Conservation (phyloP, 2,888 invertebrate genomes). For the Spicauda simplicius region DNA sequence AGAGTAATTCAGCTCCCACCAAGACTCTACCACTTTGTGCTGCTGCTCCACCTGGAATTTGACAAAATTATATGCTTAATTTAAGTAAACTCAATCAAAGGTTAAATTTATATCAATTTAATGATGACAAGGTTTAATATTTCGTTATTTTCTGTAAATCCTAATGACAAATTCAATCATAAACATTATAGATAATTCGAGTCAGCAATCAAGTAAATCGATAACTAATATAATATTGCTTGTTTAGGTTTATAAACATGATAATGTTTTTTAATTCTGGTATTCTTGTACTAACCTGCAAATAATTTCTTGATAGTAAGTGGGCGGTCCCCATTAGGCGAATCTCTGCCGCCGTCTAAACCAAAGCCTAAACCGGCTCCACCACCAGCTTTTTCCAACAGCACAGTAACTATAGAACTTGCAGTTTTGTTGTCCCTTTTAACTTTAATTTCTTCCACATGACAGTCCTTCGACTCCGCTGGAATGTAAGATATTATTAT, state of each 20-base stretch:
- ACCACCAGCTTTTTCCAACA: slow-evolving; percentile 84
- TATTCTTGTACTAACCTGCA: slow-evolving; percentile 89
- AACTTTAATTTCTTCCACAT: slow-evolving; percentile 47
- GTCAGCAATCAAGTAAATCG: too few species aligned
- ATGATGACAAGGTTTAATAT: too few species aligned
- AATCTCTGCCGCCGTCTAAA: slow-evolving; percentile 96
- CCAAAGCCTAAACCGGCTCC: slow-evolving; percentile 97
- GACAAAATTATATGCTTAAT: neutral
- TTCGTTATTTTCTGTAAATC: too few species aligned
- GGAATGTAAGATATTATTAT: slow-evolving; percentile 22
- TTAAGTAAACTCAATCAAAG: neutral
- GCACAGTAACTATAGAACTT: slow-evolving; percentile 69
- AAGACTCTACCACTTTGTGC: slow-evolving; percentile 93
- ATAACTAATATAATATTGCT: too few species aligned
- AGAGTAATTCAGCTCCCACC: slow-evolving; percentile 94
- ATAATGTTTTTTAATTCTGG: too few species aligned
- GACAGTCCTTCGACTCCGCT: slow-evolving; percentile 75
- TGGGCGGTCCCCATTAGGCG: slow-evolving; percentile 94
- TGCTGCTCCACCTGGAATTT: slow-evolving; percentile 91
- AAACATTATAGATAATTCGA: neutral
- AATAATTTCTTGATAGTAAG: slow-evolving; percentile 96
- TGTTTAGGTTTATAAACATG: too few species aligned
- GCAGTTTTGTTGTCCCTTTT: slow-evolving; percentile 45
- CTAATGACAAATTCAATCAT: neutral
- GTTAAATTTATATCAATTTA: too few species aligned